These are phyloP conservation scores for Latheticus oryzae DNA, from an alignment of 2,888 invertebrate species.

Conservation along the genomic window DNA sequence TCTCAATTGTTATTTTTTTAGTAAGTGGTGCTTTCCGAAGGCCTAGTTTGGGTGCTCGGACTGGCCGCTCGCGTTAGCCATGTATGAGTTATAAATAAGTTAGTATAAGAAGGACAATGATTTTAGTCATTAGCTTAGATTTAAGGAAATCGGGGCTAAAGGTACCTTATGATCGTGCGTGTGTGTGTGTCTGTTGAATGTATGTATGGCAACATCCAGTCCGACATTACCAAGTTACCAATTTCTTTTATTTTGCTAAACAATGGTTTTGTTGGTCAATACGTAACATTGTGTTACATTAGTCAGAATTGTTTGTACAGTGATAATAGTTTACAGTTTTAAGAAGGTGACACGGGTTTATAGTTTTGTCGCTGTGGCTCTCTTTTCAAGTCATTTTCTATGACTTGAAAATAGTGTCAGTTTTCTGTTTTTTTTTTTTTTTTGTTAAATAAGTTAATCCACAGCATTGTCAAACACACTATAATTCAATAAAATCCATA, in stretches of 20 bases:
- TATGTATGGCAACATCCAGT: conserved; percentile 12
- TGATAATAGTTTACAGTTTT: conserved; percentile 48
- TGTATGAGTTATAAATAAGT: conserved; percentile 32
- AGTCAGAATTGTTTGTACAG: conserved; percentile 50
- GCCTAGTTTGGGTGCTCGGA: conserved; percentile 12
- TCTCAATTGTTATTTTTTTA: conserved; percentile 5
- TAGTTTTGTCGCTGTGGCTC: conserved; percentile 33
- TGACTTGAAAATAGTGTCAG: conserved; percentile 28
- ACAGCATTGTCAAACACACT: conserved; percentile 65
- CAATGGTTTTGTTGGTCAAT: conserved; percentile 11
- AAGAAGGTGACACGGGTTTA: conserved; percentile 47
- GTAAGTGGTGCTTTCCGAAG: no score
- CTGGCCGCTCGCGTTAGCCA: conserved; percentile 12
- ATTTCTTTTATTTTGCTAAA: conserved; percentile 10
- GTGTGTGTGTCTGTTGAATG: conserved; percentile 36
- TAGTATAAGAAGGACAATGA: conserved; percentile 29
- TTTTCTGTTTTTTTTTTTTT: conserved; percentile 28
- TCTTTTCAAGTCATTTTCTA: conserved; percentile 11
- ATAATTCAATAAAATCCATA: conserved; percentile 66
- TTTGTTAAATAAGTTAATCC: conserved; percentile 57
- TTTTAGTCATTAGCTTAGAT: conserved; percentile 40
- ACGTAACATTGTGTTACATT: conserved; percentile 31
- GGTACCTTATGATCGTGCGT: conserved; percentile 50
- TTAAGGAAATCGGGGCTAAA: conserved; percentile 48
- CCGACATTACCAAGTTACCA: conserved; percentile 36